These are phyloP conservation scores for Orestias chungarensis DNA, from an alignment of 2,797 vertebrate genomes.

Conservation along the genomic window DNA sequence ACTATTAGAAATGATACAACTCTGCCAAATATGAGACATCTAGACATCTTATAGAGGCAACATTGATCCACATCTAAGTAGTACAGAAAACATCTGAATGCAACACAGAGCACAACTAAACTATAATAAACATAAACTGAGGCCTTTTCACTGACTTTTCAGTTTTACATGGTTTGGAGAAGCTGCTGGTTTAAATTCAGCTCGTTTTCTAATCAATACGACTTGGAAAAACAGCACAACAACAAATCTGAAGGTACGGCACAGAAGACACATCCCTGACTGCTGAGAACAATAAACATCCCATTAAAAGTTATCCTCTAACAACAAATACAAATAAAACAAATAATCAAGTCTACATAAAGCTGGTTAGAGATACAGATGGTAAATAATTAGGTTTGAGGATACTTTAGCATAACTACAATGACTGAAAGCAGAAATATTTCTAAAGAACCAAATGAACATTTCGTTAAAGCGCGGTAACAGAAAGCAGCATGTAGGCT, in stretches of 20 bases:
- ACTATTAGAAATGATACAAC: neutral
- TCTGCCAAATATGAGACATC: constrained; percentile 17
- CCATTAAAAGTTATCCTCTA: neutral
- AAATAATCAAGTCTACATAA: constrained; percentile 1
- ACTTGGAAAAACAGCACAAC: constrained; percentile 29
- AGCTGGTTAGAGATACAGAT: neutral
- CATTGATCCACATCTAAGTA: constrained; percentile 49
- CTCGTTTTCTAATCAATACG: constrained; percentile 29
- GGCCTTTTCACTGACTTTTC: no score
- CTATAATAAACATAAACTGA: constrained; percentile 26
- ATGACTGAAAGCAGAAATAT: neutral
- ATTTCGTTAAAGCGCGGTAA: neutral
- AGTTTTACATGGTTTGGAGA: constrained; percentile 14
- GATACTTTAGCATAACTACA: no score
- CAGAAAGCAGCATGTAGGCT: no score
- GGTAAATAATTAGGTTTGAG: no score
- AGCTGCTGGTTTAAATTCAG: constrained; percentile 10
- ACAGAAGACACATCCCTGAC: no score
- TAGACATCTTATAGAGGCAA: constrained; percentile 59
- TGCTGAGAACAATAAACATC: constrained; percentile 1
- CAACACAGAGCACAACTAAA: constrained; percentile 4
- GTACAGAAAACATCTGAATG: neutral
- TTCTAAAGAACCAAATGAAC: neutral
- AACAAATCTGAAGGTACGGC: no score
- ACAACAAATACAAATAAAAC: no score